A percentile compares a stretch with the other conserved stretches of the same genome.
Evolutionary conservation across 2,797 vertebrate species (phyloP).

Genomic region (Perodicticus potto): DNA sequence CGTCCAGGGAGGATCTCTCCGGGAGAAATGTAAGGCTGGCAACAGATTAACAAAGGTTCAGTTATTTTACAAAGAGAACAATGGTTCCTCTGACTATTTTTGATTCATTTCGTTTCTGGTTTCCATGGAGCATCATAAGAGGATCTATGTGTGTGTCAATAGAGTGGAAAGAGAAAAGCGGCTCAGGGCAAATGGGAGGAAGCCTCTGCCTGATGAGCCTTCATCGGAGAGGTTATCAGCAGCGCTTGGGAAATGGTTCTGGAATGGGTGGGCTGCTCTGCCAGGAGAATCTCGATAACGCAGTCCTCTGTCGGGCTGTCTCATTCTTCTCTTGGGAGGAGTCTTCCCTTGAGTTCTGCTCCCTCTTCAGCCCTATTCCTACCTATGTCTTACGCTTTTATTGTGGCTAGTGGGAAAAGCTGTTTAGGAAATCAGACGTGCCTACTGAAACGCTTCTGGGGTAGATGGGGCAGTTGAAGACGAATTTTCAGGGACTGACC

Average conservation of each 20-base stretch:
- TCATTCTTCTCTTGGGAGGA: not conserved
- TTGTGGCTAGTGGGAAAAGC: slow-evolving; percentile 43
- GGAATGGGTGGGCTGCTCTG: slow-evolving; percentile 55
- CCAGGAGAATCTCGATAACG: slow-evolving; percentile 60
- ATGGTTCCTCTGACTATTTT: slow-evolving; percentile 77
- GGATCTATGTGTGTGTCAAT: slow-evolving; percentile 62
- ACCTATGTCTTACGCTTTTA: slow-evolving; percentile 26
- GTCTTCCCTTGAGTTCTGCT: not conserved
- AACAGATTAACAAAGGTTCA: slow-evolving; percentile 61
- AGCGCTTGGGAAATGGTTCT: slow-evolving; percentile 74
- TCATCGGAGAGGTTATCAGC: slow-evolving; percentile 62
- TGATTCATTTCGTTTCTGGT: slow-evolving; percentile 62
- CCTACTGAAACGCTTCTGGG: slow-evolving; percentile 25
- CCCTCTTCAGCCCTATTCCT: slow-evolving; percentile 13
- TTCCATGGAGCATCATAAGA: slow-evolving; percentile 81
- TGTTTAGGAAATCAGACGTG: slow-evolving; percentile 58
- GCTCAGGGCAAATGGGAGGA: slow-evolving; percentile 63
- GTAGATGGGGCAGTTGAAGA: not conserved
- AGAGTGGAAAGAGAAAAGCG: slow-evolving; percentile 69
- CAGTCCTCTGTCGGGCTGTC: not conserved
- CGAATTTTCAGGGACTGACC: slow-evolving; percentile 61
- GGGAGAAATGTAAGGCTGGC: slow-evolving; percentile 46
- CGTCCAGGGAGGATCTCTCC: not conserved
- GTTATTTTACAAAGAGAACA: slow-evolving; percentile 81
- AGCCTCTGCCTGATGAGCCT: slow-evolving; percentile 56